phyloP scores from a whole-genome alignment of 2,797 vertebrate species.

The Aulostomus chinensis region DNA sequence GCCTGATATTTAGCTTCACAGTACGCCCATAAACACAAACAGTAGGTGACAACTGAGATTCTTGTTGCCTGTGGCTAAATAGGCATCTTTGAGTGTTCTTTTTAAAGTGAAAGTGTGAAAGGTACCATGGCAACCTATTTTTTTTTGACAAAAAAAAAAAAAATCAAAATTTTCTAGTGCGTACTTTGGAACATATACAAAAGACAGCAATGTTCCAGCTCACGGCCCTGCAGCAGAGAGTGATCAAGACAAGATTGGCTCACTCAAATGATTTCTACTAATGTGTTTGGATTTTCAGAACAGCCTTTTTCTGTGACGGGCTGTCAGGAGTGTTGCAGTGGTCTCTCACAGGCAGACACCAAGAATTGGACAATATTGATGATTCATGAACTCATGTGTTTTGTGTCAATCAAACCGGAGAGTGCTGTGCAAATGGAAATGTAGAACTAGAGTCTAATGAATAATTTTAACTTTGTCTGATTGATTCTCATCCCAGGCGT shows the following conservation, averaged over 20 bases:
- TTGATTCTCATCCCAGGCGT: background rate
- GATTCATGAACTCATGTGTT: conserved; percentile 24
- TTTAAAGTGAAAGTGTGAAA: conserved; percentile 11
- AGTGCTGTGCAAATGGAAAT: background rate
- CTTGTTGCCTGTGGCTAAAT: conserved; percentile 10
- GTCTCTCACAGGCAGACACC: conserved; percentile 13
- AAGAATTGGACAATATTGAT: conserved; percentile 5
- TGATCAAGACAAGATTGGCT: conserved; percentile 20
- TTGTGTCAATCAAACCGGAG: conserved; percentile 12
- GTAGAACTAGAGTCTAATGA: background rate
- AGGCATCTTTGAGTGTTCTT: conserved; percentile 3
- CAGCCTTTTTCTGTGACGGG: conserved; percentile 1
- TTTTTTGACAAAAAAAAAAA: background rate
- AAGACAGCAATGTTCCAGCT: conserved; percentile 4
- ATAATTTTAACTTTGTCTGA: background rate
- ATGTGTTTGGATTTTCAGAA: conserved; percentile 37
- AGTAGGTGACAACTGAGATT: conserved; percentile 10
- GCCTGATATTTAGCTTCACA: conserved; percentile 17
- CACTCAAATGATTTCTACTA: conserved; percentile 11
- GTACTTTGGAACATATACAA: conserved; percentile 15
- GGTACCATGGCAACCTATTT: background rate
- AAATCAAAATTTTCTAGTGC: background rate
- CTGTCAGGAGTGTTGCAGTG: conserved; percentile 5
- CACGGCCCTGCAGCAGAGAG: conserved; percentile 8
- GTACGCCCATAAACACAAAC: conserved; percentile 8